A percentile compares a stretch with the other conserved stretches of the same genome.
These are phyloP conservation scores for Automeris io DNA, from an alignment of 2,888 invertebrate species.

Conservation along the genomic window DNA sequence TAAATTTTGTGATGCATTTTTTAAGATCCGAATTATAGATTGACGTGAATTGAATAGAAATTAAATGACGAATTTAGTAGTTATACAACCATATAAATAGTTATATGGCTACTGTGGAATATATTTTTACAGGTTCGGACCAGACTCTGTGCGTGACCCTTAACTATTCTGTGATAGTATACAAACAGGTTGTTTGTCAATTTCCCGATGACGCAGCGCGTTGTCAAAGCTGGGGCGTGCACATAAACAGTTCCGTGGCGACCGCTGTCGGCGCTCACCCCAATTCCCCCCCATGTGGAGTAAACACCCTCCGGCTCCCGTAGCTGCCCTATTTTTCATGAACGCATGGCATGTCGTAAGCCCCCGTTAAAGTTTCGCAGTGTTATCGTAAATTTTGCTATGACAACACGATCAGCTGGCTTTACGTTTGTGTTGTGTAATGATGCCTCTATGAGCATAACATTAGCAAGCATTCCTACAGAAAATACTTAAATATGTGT, in stretches of 20 bases:
- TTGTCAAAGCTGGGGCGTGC: constrained; percentile 56
- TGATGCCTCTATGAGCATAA: constrained; percentile 3
- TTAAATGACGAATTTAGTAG: too few relatives aligned
- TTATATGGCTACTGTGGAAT: too few relatives aligned
- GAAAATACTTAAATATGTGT: too few relatives aligned
- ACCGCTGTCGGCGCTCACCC: constrained; percentile 25
- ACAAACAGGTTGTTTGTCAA: constrained; percentile 58
- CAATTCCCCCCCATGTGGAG: constrained; percentile 17
- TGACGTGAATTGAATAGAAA: too few relatives aligned
- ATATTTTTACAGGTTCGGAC: too few relatives aligned
- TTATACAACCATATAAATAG: too few relatives aligned
- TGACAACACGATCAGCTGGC: constrained; percentile 58
- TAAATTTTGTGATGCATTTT: too few relatives aligned
- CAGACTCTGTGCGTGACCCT: too few relatives aligned
- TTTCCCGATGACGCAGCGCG: constrained; percentile 59
- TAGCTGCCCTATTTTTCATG: constrained; percentile 56
- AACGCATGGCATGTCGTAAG: constrained; percentile 45
- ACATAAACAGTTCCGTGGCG: constrained; percentile 58
- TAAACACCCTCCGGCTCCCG: constrained; percentile 23
- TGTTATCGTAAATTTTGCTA: constrained; percentile 46
- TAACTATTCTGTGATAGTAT: constrained; percentile 17
- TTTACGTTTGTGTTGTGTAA: constrained; percentile 21
- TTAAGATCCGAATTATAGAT: too few relatives aligned
- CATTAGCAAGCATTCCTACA: too few relatives aligned
- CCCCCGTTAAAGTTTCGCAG: constrained; percentile 42